Base-by-base conservation (phyloP, 2,797 vertebrate species). In the Mycteria americana region DNA sequence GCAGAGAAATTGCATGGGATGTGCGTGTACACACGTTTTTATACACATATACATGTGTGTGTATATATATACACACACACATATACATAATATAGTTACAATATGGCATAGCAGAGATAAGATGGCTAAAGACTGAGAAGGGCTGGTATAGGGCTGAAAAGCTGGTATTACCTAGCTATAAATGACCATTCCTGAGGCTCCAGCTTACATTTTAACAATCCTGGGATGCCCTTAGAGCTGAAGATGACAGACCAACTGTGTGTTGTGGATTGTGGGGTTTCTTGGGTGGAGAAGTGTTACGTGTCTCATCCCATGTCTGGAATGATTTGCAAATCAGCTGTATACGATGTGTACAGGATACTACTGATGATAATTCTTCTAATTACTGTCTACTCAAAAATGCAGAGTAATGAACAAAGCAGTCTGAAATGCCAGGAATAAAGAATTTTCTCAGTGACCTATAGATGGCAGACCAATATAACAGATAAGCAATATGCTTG, bases 391-490 rank as follows among this genome's bases (percentile, higher is more conserved):
- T 30, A 6, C 25, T 51, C 7, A 64, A 41, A 92, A 89, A 74
- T 18, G 28, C 18, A 13, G 28, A 35, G 13, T 57, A 75, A 68
- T 0, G 6, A 88, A 84, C 33, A 76, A 88, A 84, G 64, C 7
- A 2, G 6, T 50, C 15, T 27, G n/a, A 85, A 92, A 85, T 51
- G 27, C 37, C 28, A 35, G n/a, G 41, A 60, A 28, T 73, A 60
- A 92, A 78, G 88, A 73, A 28, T 97, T 97, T 97, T 78, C 92
- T 95, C 31, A 31, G 46, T 92, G 83, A 87, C 97, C 97, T 96
- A 97, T 96, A 97, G 97, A 82, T 96, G 97, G 96, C 96, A 98
- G 94, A 97, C 45, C 54, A 92, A 96, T 90, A 81, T 96, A 97
- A 82, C 50, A 96, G 89, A 97, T 94, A 88, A 91, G 35, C 57